Conservation (phyloP, 1,140 invertebrate genomes). For the Eurosta solidaginis region DNA sequence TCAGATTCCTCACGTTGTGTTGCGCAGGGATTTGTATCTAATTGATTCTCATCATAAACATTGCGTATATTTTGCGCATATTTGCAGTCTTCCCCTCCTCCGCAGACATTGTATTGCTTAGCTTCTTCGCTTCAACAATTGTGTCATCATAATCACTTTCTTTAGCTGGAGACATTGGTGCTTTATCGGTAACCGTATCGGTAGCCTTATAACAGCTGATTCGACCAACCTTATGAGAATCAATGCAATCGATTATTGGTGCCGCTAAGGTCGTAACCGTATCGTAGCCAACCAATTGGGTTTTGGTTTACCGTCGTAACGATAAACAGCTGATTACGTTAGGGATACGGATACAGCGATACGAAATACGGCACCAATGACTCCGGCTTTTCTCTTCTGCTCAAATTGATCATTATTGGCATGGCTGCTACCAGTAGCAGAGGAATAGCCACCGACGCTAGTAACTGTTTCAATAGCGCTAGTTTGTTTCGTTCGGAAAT, state of each 20-base stretch:
- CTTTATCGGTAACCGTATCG: too few species aligned
- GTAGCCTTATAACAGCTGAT: too few species aligned
- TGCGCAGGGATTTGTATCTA: slow-evolving; percentile 88
- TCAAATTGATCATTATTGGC: background rate
- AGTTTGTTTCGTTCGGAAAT: background rate
- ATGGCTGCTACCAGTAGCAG: background rate
- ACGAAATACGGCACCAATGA: too few species aligned
- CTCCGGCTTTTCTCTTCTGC: background rate
- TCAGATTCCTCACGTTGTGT: slow-evolving; percentile 93
- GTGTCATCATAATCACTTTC: background rate
- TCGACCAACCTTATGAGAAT: too few species aligned
- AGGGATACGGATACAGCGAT: too few species aligned
- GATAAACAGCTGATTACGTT: too few species aligned
- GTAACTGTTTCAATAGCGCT: background rate
- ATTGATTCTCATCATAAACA: slow-evolving; percentile 88
- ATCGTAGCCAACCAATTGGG: too few species aligned
- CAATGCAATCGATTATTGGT: too few species aligned
- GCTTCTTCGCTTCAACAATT: background rate
- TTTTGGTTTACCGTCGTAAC: too few species aligned
- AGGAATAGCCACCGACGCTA: too few species aligned
- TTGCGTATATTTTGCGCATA: slow-evolving; percentile 85
- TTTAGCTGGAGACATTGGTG: too few species aligned
- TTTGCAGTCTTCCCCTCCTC: slow-evolving; percentile 69
- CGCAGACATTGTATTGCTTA: background rate
- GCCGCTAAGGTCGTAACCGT: too few species aligned